Evolutionary conservation across 2,888 invertebrate species (phyloP).

Genomic region (Pristionchus entomophagus): DNA sequence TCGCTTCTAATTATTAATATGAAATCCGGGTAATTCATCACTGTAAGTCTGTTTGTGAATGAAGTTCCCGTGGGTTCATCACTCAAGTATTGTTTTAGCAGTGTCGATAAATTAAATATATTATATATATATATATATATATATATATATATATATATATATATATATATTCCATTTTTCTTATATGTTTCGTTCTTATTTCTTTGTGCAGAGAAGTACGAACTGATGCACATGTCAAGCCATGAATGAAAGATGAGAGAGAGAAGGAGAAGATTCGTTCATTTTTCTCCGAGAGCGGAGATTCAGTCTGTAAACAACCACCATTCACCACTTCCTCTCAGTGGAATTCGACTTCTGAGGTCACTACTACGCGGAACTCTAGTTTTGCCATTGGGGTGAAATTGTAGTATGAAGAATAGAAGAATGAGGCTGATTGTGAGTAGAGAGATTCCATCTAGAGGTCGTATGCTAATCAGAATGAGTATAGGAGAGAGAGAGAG

Average conservation of each 20-base stretch:
- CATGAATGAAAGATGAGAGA: slow-evolving; percentile 18
- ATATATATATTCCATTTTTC: too few species aligned
- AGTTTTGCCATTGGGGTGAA: too few species aligned
- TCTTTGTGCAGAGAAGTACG: too few species aligned
- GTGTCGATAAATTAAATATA: neutral
- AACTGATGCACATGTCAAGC: too few species aligned
- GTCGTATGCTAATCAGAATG: slow-evolving; percentile 17
- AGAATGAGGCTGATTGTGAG: neutral
- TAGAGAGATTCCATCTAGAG: neutral
- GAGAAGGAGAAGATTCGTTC: neutral
- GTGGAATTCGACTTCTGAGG: neutral
- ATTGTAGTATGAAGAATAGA: neutral
- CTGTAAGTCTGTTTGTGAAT: too few species aligned
- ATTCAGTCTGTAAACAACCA: slow-evolving; percentile 19
- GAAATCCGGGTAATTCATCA: neutral
- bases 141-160: too few species aligned
- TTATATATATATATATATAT: too few species aligned
- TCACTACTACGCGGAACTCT: neutral
- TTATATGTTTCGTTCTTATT: too few species aligned
- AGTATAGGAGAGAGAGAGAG: neutral
- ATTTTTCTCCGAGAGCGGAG: neutral
- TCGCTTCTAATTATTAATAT: neutral
- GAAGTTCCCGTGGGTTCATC: too few species aligned
- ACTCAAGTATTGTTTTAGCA: neutral
- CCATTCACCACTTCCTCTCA: neutral